phyloP scores from a whole-genome alignment of 2,797 vertebrate genomes.

The Synaphobranchus kaupii region DNA sequence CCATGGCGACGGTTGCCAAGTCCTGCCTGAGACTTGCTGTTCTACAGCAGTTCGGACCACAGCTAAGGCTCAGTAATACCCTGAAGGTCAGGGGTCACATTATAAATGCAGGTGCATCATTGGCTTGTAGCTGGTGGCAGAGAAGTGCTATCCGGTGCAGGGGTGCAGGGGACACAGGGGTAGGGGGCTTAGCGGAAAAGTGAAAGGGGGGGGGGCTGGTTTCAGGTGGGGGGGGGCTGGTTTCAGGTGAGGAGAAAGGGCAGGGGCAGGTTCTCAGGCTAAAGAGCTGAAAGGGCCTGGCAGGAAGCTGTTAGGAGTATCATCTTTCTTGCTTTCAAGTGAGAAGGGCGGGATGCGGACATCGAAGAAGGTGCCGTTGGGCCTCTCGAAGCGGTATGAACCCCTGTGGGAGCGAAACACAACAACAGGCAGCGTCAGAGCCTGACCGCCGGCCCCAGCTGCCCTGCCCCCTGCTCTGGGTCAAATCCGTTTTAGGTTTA shows the following conservation, averaged over 20 bases:
- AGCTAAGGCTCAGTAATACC: background rate
- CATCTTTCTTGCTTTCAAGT: slow-evolving; percentile 66
- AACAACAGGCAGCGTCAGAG: slow-evolving; percentile 51
- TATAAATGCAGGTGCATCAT: background rate
- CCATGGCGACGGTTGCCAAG: background rate
- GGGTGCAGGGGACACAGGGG: background rate
- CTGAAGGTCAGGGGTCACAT: background rate
- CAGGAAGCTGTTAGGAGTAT: slow-evolving; percentile 60
- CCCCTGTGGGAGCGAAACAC: slow-evolving; percentile 55
- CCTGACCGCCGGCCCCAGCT: slow-evolving; percentile 17
- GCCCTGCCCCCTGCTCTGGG: background rate
- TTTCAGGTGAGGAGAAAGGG: slow-evolving; percentile 6
- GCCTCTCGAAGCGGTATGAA: slow-evolving; percentile 61
- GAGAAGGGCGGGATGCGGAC: slow-evolving; percentile 65
- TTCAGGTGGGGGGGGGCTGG: background rate
- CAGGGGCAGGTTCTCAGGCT: slow-evolving; percentile 46
- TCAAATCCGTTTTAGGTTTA: background rate
- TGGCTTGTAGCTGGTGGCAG: background rate
- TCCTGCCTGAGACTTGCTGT: background rate
- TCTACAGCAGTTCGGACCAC: background rate
- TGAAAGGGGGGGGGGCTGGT: background rate
- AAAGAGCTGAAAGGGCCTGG: slow-evolving; percentile 58
- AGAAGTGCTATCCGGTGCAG: background rate
- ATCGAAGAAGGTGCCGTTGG: slow-evolving; percentile 60
- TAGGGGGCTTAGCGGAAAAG: background rate